phyloP scores from a whole-genome alignment of 2,113 vertebrate genomes.

The Archilochus colubris region DNA sequence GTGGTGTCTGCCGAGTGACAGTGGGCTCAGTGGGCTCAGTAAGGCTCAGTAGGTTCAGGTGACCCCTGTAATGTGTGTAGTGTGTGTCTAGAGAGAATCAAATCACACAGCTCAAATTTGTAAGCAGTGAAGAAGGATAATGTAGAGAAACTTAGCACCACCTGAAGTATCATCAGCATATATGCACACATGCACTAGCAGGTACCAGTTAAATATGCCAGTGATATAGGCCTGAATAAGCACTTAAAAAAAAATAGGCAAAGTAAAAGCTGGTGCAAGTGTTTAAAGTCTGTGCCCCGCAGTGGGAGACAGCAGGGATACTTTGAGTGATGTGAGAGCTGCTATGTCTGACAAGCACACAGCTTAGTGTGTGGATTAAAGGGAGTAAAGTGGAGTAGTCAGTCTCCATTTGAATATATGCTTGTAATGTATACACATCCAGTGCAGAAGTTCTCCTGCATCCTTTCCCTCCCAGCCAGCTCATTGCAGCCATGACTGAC shows the following conservation, averaged over 20 bases:
- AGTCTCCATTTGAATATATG: neutral
- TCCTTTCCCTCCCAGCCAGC: neutral
- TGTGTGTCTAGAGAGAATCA: neutral
- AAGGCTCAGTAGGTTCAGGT: neutral
- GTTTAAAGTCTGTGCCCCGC: neutral
- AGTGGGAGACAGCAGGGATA: neutral
- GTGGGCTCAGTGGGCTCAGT: neutral
- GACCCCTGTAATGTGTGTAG: neutral
- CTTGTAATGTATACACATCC: accelerated
- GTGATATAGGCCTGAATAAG: neutral
- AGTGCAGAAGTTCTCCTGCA: neutral
- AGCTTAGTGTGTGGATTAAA: neutral
- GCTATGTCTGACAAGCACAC: neutral
- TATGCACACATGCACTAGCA: neutral
- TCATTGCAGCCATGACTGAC: accelerated
- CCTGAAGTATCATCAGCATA: neutral
- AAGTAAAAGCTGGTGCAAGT: accelerated
- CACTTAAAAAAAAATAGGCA: neutral
- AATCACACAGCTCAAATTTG: neutral
- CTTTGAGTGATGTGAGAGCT: neutral
- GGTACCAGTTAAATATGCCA: neutral
- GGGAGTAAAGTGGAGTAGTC: neutral
- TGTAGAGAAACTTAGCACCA: neutral
- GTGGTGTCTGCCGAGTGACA: neutral
- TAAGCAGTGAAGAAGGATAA: neutral